Conservation (phyloP, 2,113 vertebrate genomes). For the Puffinus mauretanicus region DNA sequence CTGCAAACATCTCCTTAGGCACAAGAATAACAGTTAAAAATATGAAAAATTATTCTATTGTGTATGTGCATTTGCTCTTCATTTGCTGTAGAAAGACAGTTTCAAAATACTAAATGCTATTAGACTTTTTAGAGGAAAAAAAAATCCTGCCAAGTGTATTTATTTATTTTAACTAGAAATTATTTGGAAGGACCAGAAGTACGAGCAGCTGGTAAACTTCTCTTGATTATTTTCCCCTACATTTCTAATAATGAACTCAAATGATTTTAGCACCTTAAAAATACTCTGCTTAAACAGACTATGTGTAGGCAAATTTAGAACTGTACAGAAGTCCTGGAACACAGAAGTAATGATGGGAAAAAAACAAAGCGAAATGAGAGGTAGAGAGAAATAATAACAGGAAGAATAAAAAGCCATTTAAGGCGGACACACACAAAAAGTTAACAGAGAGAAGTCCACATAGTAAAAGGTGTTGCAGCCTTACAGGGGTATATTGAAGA, state of each 20-base stretch:
- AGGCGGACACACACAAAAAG: not conserved
- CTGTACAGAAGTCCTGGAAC: constrained; percentile 20
- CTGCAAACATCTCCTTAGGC: not conserved
- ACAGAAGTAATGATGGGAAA: not conserved
- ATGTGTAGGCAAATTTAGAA: constrained; percentile 24
- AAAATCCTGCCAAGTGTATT: not conserved
- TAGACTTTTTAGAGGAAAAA: not conserved
- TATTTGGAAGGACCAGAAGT: constrained; percentile 11
- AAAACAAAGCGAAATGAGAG: not conserved
- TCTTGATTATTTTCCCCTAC: constrained; percentile 7
- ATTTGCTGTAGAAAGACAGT: not conserved
- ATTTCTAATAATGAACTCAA: constrained; percentile 41
- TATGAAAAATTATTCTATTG: not conserved
- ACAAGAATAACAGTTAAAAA: not conserved
- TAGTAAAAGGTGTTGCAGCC: not conserved
- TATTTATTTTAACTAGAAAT: constrained; percentile 31
- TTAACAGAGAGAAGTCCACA: not conserved
- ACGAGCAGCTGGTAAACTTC: constrained; percentile 38
- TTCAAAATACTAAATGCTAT: not conserved
- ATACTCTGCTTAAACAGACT: not conserved
- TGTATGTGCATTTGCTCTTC: not conserved
- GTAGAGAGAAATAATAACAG: not conserved
- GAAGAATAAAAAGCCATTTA: not conserved
- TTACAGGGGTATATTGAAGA: not conserved
- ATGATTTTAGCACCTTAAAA: constrained; percentile 44